Evolutionary conservation across 2,888 invertebrate genomes (phyloP).

Genomic region (Aquatica leii): DNA sequence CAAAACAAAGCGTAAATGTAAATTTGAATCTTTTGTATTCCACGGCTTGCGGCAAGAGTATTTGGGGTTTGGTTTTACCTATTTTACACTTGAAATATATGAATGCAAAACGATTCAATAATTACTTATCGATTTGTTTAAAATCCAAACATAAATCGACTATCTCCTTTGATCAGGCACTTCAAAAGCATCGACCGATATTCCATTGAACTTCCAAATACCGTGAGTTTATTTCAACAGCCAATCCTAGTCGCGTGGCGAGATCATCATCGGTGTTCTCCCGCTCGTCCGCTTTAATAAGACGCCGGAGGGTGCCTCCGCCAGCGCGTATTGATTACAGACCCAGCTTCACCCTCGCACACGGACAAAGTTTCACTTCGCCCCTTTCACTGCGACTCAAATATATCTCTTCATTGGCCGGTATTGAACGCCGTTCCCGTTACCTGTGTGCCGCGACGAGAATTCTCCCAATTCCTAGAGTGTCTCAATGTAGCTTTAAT

Average conservation of each 20-base stretch:
- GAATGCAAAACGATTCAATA: constrained; percentile 37
- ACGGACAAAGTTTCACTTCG: constrained; percentile 53
- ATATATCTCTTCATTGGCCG: constrained; percentile 49
- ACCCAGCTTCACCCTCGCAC: constrained; percentile 42
- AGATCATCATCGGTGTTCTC: constrained; percentile 51
- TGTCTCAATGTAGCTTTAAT: constrained; percentile 51
- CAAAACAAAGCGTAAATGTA: constrained; percentile 36
- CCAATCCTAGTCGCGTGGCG: constrained; percentile 37
- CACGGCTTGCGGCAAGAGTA: constrained; percentile 29
- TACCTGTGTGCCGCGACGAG: constrained; percentile 39
- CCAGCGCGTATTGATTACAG: constrained; percentile 52
- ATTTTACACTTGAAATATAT: constrained; percentile 29
- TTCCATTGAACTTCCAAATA: constrained; percentile 31
- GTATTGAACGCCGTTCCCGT: constrained; percentile 40
- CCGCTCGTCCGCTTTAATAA: constrained; percentile 52
- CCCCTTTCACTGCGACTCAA: constrained; percentile 49
- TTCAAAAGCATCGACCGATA: constrained; percentile 39
- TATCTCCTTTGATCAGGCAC: constrained; percentile 39
- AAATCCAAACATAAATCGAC: constrained; percentile 38
- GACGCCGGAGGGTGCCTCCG: constrained; percentile 52
- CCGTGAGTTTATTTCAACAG: constrained; percentile 37
- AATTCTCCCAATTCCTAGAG: constrained; percentile 47
- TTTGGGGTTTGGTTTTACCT: constrained; percentile 37
- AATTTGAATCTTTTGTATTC: constrained; percentile 41
- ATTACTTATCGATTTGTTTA: constrained; percentile 43